Conservation (phyloP, 2,113 vertebrate genomes). For the Leucoraja erinaceus region DNA sequence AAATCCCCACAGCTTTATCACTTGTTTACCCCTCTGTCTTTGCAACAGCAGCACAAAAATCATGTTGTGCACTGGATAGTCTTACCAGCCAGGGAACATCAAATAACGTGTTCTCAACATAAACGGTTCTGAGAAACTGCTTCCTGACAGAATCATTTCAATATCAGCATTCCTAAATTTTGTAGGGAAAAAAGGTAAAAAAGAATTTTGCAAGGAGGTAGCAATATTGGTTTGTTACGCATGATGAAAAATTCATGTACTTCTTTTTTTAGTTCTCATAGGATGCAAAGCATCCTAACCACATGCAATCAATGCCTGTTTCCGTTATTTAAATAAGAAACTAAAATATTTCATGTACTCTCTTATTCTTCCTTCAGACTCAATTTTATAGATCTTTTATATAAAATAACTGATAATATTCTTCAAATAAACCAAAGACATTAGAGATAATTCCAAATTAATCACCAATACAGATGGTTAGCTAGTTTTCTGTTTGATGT, state of each 20-base stretch:
- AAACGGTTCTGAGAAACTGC: constrained; percentile 72
- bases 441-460: background rate
- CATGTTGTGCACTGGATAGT: background rate
- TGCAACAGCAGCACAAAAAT: background rate
- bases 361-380: background rate
- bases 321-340: background rate
- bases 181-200: background rate
- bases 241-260: background rate
- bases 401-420: background rate
- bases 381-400: background rate
- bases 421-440: background rate
- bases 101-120: constrained; percentile 86
- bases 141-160: constrained; percentile 78
- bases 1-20: constrained; percentile 45
- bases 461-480: background rate
- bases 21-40: background rate
- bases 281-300: background rate
- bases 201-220: background rate
- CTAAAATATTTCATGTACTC: background rate
- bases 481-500: background rate
- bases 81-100: constrained; percentile 91
- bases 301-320: background rate
- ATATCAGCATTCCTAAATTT: constrained; percentile 78
- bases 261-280: background rate
- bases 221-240: background rate